Evolutionary conservation across 2,888 invertebrate species (phyloP).

Genomic region (Malthinus flaveolus): DNA sequence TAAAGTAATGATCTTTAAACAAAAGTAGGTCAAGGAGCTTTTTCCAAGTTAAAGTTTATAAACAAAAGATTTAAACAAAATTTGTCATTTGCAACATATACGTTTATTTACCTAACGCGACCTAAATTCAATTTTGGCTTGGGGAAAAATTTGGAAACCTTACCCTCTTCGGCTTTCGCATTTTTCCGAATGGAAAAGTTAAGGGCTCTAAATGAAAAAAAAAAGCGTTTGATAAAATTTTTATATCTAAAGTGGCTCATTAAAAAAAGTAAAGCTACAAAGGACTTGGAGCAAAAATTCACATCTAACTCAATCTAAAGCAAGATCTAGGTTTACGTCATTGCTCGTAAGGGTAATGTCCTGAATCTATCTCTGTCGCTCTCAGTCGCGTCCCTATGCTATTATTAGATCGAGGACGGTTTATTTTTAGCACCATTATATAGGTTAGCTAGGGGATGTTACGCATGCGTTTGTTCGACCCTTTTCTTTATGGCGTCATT

Average conservation of each 20-base stretch:
- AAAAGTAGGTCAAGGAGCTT: constrained; percentile 9
- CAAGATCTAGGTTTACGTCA: constrained; percentile 29
- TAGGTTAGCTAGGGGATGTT: constrained; percentile 50
- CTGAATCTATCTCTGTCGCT: constrained; percentile 38
- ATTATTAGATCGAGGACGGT: constrained; percentile 56
- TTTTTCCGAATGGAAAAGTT: neutral
- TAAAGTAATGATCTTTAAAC: constrained; percentile 14
- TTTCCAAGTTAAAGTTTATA: constrained; percentile 1
- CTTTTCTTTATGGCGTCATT: constrained; percentile 55
- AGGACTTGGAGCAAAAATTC: constrained; percentile 14
- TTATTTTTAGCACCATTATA: constrained; percentile 54
- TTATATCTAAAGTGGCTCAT: neutral
- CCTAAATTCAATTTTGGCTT: no score
- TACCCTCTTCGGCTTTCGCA: no score
- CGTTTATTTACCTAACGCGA: neutral
- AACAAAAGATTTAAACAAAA: constrained; percentile 3
- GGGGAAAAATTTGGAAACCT: no score
- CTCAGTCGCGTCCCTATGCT: constrained; percentile 50
- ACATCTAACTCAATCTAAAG: constrained; percentile 27
- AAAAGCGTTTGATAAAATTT: neutral
- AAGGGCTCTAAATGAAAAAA: neutral
- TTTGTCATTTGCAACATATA: neutral
- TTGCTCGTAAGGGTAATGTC: constrained; percentile 42
- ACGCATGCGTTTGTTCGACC: constrained; percentile 44
- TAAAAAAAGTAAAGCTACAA: constrained; percentile 17